Evolutionary conservation across 2,888 invertebrate species (phyloP).

Genomic region (Leptinotarsa tumamoca): DNA sequence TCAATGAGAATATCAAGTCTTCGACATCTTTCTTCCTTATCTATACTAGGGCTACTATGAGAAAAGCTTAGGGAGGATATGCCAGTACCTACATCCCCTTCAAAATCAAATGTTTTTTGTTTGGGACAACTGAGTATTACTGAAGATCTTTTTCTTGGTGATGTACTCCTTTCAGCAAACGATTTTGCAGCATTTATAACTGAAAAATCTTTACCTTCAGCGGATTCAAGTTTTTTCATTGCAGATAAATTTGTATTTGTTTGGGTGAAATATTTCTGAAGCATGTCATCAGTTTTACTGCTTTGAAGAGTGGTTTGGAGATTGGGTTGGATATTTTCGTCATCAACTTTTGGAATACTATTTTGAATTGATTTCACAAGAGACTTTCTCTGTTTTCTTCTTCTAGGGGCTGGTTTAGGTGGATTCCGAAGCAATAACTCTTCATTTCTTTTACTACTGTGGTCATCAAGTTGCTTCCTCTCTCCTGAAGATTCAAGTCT

Average conservation of each 20-base stretch:
- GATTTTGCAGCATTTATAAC: not conserved
- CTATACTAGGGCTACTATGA: not conserved
- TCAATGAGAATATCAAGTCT: slow-evolving; percentile 12
- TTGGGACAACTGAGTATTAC: not conserved
- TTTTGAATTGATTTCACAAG: not conserved
- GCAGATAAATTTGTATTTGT: not conserved
- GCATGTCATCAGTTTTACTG: not conserved
- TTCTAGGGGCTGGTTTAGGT: slow-evolving; percentile 16
- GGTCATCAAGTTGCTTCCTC: not conserved
- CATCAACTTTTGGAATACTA: not conserved
- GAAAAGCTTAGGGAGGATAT: not conserved
- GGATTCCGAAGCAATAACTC: not conserved
- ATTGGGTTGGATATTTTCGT: not conserved
- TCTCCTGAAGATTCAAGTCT: not conserved
- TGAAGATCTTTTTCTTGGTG: not conserved
- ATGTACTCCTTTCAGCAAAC: not conserved
- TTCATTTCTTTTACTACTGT: not conserved
- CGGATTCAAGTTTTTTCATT: not conserved
- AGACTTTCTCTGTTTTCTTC: slow-evolving; percentile 10
- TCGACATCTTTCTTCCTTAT: slow-evolving; percentile 4
- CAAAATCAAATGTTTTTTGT: not conserved
- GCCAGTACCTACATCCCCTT: not conserved
- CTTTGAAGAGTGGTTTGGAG: not conserved
- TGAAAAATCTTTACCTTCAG: not conserved
- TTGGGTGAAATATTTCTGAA: not conserved